These are phyloP conservation scores for Ariopsis seemanni DNA, from an alignment of 2,113 vertebrate genomes.

Conservation along the genomic window DNA sequence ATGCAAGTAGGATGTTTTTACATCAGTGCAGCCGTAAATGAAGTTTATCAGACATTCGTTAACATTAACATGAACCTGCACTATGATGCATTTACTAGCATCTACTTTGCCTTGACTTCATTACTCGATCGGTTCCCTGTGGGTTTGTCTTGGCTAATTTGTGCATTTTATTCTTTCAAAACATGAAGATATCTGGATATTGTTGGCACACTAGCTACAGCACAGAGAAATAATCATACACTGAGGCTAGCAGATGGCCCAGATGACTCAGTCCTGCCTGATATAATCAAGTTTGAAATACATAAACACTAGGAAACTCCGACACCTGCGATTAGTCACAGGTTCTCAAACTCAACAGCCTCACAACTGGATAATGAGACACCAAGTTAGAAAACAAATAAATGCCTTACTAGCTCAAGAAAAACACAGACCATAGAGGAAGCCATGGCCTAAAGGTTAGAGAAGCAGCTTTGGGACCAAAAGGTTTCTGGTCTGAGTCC, in stretches of 20 bases:
- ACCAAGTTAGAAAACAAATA: neutral
- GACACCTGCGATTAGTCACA: neutral
- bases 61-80: neutral
- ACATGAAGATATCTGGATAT: neutral
- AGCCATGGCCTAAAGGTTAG: too few relatives aligned
- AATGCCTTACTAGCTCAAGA: neutral
- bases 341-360: neutral
- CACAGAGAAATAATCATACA: neutral
- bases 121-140: neutral
- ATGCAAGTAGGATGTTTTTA: neutral
- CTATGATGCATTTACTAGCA: neutral
- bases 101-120: neutral
- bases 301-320: neutral
- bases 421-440: neutral
- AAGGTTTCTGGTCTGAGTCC: too few relatives aligned
- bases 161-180: neutral
- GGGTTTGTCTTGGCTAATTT: neutral
- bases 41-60: neutral
- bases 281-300: conserved; percentile 1
- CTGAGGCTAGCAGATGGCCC: neutral
- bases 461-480: too few relatives aligned
- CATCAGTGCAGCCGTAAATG: neutral
- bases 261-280: neutral
- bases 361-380: neutral
- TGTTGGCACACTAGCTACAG: neutral